Evolutionary conservation across 2,888 invertebrate genomes (phyloP).

Genomic region (Plagiodera versicolora): DNA sequence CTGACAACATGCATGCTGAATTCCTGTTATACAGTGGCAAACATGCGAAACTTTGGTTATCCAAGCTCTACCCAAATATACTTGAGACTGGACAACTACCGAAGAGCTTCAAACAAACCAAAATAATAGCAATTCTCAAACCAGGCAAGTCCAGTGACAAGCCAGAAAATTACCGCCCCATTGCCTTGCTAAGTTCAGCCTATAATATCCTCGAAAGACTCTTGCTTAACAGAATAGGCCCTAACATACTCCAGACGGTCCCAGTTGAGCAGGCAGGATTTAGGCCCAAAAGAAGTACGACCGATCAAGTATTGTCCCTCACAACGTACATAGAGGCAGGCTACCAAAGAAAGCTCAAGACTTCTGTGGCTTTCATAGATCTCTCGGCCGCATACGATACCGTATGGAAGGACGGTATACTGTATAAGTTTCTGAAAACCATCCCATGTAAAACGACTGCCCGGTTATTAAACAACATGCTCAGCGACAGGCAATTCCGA

Average conservation of each 20-base stretch:
- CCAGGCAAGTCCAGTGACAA: background rate
- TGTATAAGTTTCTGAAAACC: slow-evolving; percentile 20
- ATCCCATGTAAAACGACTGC: no score
- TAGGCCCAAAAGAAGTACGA: background rate
- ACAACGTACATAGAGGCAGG: slow-evolving; percentile 5
- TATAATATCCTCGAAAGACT: slow-evolving; percentile 2
- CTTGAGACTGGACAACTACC: background rate
- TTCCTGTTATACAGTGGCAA: background rate
- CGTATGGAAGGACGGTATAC: background rate
- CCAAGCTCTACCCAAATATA: background rate
- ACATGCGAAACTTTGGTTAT: background rate
- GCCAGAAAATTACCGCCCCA: slow-evolving; percentile 1
- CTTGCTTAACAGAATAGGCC: slow-evolving; percentile 4
- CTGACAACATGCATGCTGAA: background rate
- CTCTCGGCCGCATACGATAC: slow-evolving; percentile 9
- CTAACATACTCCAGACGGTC: background rate
- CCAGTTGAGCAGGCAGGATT: slow-evolving; percentile 8
- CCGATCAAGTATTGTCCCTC: slow-evolving; percentile 1
- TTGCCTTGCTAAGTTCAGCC: background rate
- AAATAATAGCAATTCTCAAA: slow-evolving; percentile 5
- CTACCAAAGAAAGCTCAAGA: slow-evolving; percentile 7
- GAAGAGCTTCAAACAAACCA: background rate
- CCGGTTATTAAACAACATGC: no score
- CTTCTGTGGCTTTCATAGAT: slow-evolving; percentile 3
- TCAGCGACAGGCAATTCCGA: no score